Conservation (phyloP, 2,113 vertebrate species). For the Pantherophis guttatus region DNA sequence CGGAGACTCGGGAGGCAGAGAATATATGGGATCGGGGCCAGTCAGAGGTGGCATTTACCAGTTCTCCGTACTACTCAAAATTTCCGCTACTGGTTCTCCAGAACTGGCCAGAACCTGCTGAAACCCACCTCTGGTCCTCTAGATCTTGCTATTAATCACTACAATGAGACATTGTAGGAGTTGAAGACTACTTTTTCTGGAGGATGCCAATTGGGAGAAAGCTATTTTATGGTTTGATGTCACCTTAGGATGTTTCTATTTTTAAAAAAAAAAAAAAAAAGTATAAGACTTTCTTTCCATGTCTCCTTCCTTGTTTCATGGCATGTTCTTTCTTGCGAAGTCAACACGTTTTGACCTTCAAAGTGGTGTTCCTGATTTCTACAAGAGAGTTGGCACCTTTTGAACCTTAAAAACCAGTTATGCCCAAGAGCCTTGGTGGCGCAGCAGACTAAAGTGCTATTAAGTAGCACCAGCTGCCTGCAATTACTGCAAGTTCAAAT, state of each 20-base stretch:
- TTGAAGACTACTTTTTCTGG: background rate
- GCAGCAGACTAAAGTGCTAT: no score
- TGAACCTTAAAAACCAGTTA: background rate
- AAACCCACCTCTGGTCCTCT: background rate
- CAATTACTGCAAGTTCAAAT: no score
- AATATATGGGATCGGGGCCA: no score
- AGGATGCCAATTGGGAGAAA: background rate
- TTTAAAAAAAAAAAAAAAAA: background rate
- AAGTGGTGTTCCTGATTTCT: background rate
- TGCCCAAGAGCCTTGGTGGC: no score
- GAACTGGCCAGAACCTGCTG: no score
- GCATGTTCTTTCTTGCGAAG: background rate
- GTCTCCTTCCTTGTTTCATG: no score
- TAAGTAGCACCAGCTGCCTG: no score
- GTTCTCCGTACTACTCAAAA: no score
- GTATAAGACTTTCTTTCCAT: background rate
- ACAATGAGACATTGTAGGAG: background rate
- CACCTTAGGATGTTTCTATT: constrained; percentile 47
- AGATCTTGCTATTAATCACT: background rate
- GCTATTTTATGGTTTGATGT: constrained; percentile 44
- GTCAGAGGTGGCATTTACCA: no score
- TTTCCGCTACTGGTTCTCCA: no score
- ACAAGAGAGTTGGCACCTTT: background rate
- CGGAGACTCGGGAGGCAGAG: no score
- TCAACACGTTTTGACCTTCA: background rate